These are phyloP conservation scores for Drosophila cognata DNA, from an alignment of 2,888 invertebrate species.

Conservation along the genomic window DNA sequence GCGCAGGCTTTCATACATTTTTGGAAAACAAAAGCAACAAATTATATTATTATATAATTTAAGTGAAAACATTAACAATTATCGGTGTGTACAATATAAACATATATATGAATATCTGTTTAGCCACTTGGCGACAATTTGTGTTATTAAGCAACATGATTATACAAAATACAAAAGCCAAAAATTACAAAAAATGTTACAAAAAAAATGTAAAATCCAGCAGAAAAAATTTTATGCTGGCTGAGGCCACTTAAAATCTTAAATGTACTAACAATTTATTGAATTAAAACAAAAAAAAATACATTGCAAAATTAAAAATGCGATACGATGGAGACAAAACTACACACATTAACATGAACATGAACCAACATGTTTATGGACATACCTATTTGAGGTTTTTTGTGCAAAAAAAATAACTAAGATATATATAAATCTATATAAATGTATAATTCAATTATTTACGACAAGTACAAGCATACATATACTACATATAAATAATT, in stretches of 20 bases:
- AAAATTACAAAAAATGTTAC: constrained; percentile 48
- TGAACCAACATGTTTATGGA: constrained; percentile 44
- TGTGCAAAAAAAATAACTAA: constrained; percentile 63
- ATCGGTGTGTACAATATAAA: constrained; percentile 68
- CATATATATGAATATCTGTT: constrained; percentile 49
- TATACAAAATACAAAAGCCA: constrained; percentile 20
- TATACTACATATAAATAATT: constrained; percentile 40
- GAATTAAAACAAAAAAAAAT: constrained; percentile 13
- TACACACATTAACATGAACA: constrained; percentile 50
- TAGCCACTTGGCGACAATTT: constrained; percentile 75
- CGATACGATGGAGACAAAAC: constrained; percentile 26
- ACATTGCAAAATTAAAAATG: constrained; percentile 16
- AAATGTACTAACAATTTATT: constrained; percentile 51
- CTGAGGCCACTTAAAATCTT: constrained; percentile 73
- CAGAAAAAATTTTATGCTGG: constrained; percentile 78
- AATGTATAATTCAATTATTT: constrained; percentile 38
- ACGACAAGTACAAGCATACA: constrained; percentile 28
- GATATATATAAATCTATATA: constrained; percentile 26
- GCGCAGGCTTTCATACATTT: constrained; percentile 81
- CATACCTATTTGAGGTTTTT: constrained; percentile 81
- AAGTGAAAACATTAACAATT: constrained; percentile 56
- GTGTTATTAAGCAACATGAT: constrained; percentile 53
- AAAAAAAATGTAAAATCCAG: constrained; percentile 76
- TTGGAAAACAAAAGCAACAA: constrained; percentile 57
- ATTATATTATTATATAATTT: constrained; percentile 38